Base-by-base conservation (phyloP, 64 coral and sea anemone species). In the Stichodactyla mertensii region DNA sequence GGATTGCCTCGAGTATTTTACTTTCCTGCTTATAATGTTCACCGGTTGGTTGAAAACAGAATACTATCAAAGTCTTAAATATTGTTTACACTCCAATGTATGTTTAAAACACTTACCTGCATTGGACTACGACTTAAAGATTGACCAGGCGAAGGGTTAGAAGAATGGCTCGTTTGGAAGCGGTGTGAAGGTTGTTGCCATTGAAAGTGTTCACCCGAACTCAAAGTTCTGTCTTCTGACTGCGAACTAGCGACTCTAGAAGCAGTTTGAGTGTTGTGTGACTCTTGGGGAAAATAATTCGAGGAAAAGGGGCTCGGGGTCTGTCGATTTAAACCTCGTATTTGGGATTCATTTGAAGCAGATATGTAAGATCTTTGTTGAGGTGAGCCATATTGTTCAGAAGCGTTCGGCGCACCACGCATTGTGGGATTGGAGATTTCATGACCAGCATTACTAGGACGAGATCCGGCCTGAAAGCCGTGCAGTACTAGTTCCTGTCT, bases 321-420 rank as follows among this genome's bases (percentile, higher is more conserved):
- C 58, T 92, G 90, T 78, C 84, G 45, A 92, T 92, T 92, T 87
- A 92, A 82, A 45, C 90, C 79, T 80, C 90, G 78, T 87, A 87
- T 92, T 87, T 87, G 85, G 79, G 86, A 85, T 82, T 92, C 90
- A 77, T 86, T 92, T 55, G 57, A 79, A 80, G 77, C 90, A 92
- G 90, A 92, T 36, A 87, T 86, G 78, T 87, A 85, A 55, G 83
- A 92, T 79, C 85, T 86, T 92, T 92, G 90, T 87, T 86, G 90
- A 85, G 83, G 55, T 77, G 90, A 90, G 89, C 89, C 86, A 87
- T 92, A 92, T 92, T 92, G 90, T 87, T 92, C 90, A 26, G 85
- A 54, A 79, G 61, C 56, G 83, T 86, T 77, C 82, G 89, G 89
- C 89, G 83, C 89, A 82, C 85, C 84, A 92, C 84, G 90, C 66